These are phyloP conservation scores for Eurystomus glaucurus DNA, from an alignment of 2,797 vertebrate genomes.

Conservation along the genomic window DNA sequence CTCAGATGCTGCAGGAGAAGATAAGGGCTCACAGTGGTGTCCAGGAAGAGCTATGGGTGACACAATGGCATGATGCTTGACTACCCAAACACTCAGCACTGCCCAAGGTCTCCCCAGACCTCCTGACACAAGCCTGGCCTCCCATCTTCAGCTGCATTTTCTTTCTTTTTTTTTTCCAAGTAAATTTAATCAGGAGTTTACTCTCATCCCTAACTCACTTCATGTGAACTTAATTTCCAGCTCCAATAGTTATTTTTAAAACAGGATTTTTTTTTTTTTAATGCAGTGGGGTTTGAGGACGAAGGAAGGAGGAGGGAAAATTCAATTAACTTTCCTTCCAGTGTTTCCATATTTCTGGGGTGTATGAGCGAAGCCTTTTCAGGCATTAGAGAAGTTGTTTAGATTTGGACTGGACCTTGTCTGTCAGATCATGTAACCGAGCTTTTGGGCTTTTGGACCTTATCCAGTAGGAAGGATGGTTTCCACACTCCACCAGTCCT, in stretches of 20 bases:
- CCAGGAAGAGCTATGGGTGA: neutral
- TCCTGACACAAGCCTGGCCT: neutral
- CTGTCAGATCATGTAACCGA: neutral
- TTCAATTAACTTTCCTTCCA: constrained; percentile 52
- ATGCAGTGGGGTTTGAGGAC: neutral
- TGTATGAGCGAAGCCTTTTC: neutral
- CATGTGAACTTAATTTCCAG: constrained; percentile 94
- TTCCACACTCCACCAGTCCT: neutral
- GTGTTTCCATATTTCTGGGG: constrained; percentile 24
- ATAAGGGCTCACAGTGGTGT: neutral
- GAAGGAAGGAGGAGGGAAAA: constrained; percentile 19
- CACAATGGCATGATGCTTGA: fast-evolving
- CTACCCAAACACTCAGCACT: fast-evolving
- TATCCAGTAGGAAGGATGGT: neutral
- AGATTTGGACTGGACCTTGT: constrained; percentile 20
- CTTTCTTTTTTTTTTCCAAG: constrained; percentile 36
- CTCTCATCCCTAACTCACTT: constrained; percentile 83
- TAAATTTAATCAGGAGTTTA: constrained; percentile 93
- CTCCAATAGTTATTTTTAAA: constrained; percentile 66
- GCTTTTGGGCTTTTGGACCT: neutral
- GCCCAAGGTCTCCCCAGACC: neutral
- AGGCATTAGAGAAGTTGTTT: constrained; percentile 22
- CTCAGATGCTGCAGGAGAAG: neutral
- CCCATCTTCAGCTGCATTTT: neutral
- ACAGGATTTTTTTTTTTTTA: neutral